Base-by-base conservation (phyloP, 2,888 invertebrate genomes). In the Herminia tarsipennalis region DNA sequence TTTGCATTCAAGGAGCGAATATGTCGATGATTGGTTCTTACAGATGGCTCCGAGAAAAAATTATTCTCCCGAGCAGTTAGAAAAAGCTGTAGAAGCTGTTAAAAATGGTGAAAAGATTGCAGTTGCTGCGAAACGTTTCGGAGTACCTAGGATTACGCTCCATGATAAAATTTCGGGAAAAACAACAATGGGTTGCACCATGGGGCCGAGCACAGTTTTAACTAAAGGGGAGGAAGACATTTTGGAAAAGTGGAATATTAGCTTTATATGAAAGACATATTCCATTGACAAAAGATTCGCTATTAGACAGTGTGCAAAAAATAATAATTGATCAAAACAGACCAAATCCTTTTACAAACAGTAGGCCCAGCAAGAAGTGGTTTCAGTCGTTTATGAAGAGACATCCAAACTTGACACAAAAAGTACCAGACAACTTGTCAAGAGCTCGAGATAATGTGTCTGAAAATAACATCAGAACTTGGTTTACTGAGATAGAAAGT, bases 351-450 rank as follows among this genome's bases (percentile, higher is more conserved):
- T n/a, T n/a, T n/a, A 21, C 62, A 30, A 46, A 55, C 6, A 55
- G 43, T 37, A 47, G 47, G 13, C 58, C 47, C n/a, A 24, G 53
- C 28, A 56, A 56, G 25, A 54, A 56, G 28, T 64, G 54, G 62
- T 58, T 36, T 33, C 35, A 51, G 14, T 48, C 51, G 4, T 66
- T 58, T 17, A 29, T 55, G 29, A 35, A 35, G 17, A 35, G 35
- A 17, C 35, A 35, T 17, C 35, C 35, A 12, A 41, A 43, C n/a
- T 22, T 55, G 9, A 14, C 41, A 10, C 18, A 49, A 41, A 34
- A 24, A 33, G 20, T 34, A 8, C 29, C 59, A 28, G 38, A 64
- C 18, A 64, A 57, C 34, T 39, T 61, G 14, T 39, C 55, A 14
- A 55, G 24, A 30, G 49, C 52, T 21, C 41, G 60, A 36, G 54